Conservation (phyloP, 1,140 invertebrate genomes). For the Zaprionus ghesquierei region DNA sequence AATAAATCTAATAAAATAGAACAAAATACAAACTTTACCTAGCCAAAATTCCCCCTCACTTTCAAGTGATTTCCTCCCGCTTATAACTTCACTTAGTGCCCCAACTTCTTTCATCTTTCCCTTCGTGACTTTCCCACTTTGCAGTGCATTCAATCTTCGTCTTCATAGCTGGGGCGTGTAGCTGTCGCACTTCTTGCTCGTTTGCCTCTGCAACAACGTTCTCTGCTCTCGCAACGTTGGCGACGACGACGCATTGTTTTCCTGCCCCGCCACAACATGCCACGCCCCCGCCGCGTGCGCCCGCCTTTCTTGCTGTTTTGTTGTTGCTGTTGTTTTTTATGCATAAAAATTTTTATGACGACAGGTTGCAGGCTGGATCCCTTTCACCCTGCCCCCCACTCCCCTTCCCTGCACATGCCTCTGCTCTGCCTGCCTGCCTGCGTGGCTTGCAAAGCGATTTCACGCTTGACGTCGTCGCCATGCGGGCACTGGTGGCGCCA, state of each 20-base stretch:
- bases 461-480: constrained; percentile 61
- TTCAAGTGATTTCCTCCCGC: too few species aligned
- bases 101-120: not conserved
- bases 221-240: constrained; percentile 17
- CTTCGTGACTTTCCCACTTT: not conserved
- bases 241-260: constrained; percentile 46
- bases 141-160: constrained; percentile 17
- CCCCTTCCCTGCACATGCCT: not conserved
- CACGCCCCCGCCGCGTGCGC: constrained; percentile 1
- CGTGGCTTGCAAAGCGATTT: constrained; percentile 70
- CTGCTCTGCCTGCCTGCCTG: constrained; percentile 26
- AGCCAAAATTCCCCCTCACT: too few species aligned
- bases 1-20: too few species aligned
- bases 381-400: not conserved
- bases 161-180: not conserved
- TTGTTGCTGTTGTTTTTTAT: constrained; percentile 38
- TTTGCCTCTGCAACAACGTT: constrained; percentile 10
- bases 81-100: too few species aligned
- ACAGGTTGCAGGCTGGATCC: constrained; percentile 62
- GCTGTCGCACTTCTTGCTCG: constrained; percentile 1
- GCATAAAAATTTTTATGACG: constrained; percentile 76
- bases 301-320: not conserved
- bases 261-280: not conserved
- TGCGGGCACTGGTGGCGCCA: constrained; percentile 53
- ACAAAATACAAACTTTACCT: too few species aligned